phyloP scores from a whole-genome alignment of 2,797 vertebrate species.

The Eulemur rubriventer region DNA sequence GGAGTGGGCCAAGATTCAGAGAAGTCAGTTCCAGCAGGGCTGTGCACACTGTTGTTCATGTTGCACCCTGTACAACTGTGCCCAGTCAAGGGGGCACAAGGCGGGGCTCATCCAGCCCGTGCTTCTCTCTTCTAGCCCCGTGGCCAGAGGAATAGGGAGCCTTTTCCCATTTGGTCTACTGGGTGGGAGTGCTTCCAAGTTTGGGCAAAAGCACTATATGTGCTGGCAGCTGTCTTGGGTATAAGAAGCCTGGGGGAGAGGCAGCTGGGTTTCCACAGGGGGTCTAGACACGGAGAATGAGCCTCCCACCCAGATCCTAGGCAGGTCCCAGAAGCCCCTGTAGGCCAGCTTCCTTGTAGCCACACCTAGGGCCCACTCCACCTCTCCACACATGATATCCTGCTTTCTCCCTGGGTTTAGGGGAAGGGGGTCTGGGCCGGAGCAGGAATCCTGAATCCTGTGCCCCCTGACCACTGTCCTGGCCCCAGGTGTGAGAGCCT shows the following conservation, averaged over 20 bases:
- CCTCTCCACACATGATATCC: not conserved
- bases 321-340: not conserved
- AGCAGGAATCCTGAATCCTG: not conserved
- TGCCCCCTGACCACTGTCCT: slow-evolving; percentile 55
- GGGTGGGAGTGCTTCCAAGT: not conserved
- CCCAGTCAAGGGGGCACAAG: not conserved
- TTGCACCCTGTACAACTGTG: accelerated
- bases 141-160: not conserved
- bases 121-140: not conserved
- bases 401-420: not conserved
- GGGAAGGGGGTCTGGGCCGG: not conserved
- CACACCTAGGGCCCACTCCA: not conserved
- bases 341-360: not conserved
- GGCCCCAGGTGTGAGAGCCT: slow-evolving; percentile 84
- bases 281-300: not conserved
- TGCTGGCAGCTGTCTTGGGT: not conserved
- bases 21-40: not conserved
- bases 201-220: not conserved
- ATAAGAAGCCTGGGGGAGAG: not conserved
- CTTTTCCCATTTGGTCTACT: not conserved
- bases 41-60: not conserved
- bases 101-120: not conserved
- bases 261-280: not conserved
- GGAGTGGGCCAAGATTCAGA: not conserved
- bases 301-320: not conserved